Conservation (phyloP, 2,888 invertebrate species). For the Idaea aversata region DNA sequence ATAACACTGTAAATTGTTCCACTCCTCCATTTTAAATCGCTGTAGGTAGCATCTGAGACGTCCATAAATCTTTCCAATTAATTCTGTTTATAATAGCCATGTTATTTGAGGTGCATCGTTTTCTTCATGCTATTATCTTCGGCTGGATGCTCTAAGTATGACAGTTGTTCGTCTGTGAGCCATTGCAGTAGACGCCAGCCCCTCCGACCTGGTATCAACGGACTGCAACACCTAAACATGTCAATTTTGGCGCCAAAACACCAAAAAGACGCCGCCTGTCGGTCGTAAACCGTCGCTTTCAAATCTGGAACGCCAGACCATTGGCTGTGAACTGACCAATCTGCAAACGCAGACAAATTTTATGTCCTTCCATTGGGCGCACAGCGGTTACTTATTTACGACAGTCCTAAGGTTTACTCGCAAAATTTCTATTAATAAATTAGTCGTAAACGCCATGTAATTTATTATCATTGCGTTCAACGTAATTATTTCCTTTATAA, state of each 20-base stretch:
- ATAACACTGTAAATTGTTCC: constrained; percentile 59
- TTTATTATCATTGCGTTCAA: constrained; percentile 70
- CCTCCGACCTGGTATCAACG: constrained; percentile 16
- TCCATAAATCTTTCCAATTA: constrained; percentile 25
- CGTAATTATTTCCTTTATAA: constrained; percentile 77
- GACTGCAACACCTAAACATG: constrained; percentile 48
- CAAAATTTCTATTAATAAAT: constrained; percentile 80
- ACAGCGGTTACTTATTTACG: constrained; percentile 74
- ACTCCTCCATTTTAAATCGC: constrained; percentile 38
- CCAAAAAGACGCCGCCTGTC: constrained; percentile 69
- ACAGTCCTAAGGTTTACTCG: constrained; percentile 73
- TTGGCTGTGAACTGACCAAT: constrained; percentile 70
- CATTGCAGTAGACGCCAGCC: background rate
- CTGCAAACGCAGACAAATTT: constrained; percentile 64
- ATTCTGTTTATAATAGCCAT: constrained; percentile 22
- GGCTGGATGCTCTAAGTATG: background rate
- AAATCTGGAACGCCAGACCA: constrained; percentile 66
- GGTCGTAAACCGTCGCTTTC: constrained; percentile 77
- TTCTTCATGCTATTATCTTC: background rate
- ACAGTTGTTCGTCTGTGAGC: background rate
- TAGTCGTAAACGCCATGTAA: constrained; percentile 72
- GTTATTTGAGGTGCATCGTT: background rate
- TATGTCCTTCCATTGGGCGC: constrained; percentile 67
- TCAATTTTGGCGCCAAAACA: constrained; percentile 78
- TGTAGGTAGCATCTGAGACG: constrained; percentile 29